Conservation (phyloP, 2,797 vertebrate species). For the Vireo griseus region DNA sequence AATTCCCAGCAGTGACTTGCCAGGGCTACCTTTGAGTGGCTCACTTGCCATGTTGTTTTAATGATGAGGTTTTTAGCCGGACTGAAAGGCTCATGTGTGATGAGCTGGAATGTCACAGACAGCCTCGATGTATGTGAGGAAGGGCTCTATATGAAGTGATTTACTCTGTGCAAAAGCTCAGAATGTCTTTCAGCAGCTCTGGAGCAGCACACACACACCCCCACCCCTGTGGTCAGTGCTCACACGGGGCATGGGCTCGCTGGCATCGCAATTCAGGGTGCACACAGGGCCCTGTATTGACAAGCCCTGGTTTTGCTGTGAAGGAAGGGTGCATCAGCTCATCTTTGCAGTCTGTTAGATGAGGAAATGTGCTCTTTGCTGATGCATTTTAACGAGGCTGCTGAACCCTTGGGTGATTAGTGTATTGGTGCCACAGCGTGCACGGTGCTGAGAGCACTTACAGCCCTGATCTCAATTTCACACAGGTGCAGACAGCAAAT, state of each 20-base stretch:
- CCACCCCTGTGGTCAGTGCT: not conserved
- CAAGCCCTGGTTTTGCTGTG: not conserved
- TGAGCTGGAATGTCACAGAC: not conserved
- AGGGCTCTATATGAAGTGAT: not conserved
- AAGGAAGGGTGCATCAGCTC: not conserved
- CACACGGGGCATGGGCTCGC: rapidly evolving
- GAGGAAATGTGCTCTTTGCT: not conserved
- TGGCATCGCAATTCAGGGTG: not conserved
- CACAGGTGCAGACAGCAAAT: conserved; percentile 40
- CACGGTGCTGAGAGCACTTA: not conserved
- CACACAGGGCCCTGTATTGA: rapidly evolving
- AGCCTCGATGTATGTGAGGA: not conserved
- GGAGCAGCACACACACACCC: rapidly evolving
- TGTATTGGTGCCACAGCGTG: not conserved
- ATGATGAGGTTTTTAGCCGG: not conserved
- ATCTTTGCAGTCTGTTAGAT: not conserved
- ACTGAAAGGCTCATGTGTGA: rapidly evolving
- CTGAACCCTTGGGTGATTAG: not conserved
- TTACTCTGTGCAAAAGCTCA: not conserved
- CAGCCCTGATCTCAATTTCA: not conserved
- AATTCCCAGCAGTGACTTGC: not conserved
- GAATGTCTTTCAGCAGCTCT: not conserved
- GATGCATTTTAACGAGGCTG: not conserved
- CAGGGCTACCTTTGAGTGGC: not conserved
- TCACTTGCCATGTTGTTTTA: rapidly evolving